Conservation (phyloP, 1,140 invertebrate species). For the Alviniconcha marisindica region DNA sequence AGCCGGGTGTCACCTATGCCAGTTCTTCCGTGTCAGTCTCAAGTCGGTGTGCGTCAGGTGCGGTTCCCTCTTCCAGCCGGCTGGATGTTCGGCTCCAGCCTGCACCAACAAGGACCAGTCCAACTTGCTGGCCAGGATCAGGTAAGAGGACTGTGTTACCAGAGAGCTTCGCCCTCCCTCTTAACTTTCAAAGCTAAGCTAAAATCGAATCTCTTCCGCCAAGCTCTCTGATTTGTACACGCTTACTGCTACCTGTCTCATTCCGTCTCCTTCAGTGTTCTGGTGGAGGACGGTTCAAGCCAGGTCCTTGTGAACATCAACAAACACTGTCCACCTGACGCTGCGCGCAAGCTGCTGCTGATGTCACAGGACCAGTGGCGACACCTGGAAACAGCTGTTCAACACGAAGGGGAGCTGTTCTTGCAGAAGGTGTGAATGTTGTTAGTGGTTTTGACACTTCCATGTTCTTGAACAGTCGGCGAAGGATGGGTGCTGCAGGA, state of each 20-base stretch:
- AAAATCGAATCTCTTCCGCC: not conserved
- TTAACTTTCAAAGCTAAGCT: not conserved
- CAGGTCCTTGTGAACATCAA: conserved; percentile 20
- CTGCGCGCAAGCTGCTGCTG: not conserved
- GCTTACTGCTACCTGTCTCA: too few relatives aligned
- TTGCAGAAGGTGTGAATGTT: conserved; percentile 36
- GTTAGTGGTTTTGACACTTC: too few relatives aligned
- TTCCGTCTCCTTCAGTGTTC: conserved; percentile 16
- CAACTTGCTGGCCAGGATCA: not conserved
- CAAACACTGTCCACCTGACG: not conserved
- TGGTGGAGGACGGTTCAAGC: conserved; percentile 30
- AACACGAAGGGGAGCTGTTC: conserved; percentile 27
- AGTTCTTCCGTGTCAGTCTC: conserved; percentile 36
- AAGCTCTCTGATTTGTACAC: not conserved
- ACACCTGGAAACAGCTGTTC: conserved; percentile 14
- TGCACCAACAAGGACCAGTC: not conserved
- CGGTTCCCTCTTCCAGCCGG: not conserved
- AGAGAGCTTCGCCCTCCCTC: not conserved
- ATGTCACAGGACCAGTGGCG: not conserved
- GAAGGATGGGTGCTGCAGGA: too few relatives aligned
- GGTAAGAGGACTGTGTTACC: not conserved
- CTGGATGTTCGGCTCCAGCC: conserved; percentile 10
- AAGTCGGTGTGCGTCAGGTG: conserved; percentile 27
- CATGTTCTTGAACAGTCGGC: too few relatives aligned
- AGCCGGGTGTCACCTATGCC: conserved; percentile 19